phyloP scores from a whole-genome alignment of 2,888 invertebrate species.

The Molorchus minor region DNA sequence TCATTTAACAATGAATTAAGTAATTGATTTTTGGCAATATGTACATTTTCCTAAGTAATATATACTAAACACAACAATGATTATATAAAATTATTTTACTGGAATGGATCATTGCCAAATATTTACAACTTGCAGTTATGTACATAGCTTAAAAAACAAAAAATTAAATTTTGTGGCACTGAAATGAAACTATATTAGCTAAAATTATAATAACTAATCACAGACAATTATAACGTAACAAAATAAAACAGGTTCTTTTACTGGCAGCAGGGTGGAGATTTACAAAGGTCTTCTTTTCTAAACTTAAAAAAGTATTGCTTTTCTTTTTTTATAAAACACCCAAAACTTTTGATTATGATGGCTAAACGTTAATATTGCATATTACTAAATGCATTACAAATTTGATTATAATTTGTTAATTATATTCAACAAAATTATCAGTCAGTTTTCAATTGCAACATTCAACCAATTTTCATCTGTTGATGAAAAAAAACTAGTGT shows the following conservation, averaged over 20 bases:
- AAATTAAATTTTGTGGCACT: slow-evolving; percentile 46
- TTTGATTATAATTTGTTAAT: slow-evolving; percentile 36
- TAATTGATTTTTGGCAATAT: slow-evolving; percentile 61
- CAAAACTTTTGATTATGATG: slow-evolving; percentile 40
- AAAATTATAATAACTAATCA: slow-evolving; percentile 41
- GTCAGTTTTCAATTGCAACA: slow-evolving; percentile 38
- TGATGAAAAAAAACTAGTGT: slow-evolving; percentile 24
- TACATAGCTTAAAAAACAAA: slow-evolving; percentile 42
- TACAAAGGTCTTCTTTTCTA: no score
- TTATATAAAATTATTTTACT: slow-evolving; percentile 56
- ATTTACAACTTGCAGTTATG: slow-evolving; percentile 36
- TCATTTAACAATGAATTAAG: slow-evolving; percentile 59
- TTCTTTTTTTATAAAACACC: slow-evolving; percentile 37
- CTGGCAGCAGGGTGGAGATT: slow-evolving; percentile 38
- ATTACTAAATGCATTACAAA: slow-evolving; percentile 34
- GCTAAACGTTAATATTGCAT: slow-evolving; percentile 41
- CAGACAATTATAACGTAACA: slow-evolving; percentile 37
- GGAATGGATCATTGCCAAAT: slow-evolving; percentile 56
- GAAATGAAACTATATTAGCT: slow-evolving; percentile 40
- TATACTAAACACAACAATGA: slow-evolving; percentile 60
- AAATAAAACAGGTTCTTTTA: slow-evolving; percentile 33
- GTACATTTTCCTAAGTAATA: slow-evolving; percentile 58
- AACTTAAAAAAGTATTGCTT: slow-evolving; percentile 40
- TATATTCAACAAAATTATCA: slow-evolving; percentile 32
- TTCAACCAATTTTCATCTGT: slow-evolving; percentile 43